These are phyloP conservation scores for Nomada lathburiana DNA, from an alignment of 2,888 invertebrate species.

Conservation along the genomic window DNA sequence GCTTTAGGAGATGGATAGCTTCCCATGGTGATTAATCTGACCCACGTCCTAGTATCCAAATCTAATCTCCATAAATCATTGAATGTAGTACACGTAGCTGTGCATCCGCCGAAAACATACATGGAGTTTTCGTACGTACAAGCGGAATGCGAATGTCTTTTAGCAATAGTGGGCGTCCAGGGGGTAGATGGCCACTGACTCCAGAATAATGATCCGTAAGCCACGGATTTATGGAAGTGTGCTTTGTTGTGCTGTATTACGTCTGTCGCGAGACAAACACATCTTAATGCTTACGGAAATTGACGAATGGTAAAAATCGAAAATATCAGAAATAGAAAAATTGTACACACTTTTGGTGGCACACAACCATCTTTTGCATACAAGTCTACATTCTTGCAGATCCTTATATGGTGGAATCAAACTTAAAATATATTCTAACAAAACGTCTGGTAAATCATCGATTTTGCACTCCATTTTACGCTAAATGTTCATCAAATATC, in stretches of 20 bases:
- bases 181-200: conserved; percentile 87
- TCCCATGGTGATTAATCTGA: conserved; percentile 92
- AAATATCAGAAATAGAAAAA: conserved; percentile 5
- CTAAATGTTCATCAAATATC: conserved; percentile 14
- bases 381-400: conserved; percentile 93
- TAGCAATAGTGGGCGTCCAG: conserved; percentile 92
- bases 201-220: conserved; percentile 92
- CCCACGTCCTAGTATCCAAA: conserved; percentile 93
- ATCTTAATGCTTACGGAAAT: neutral
- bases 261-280: conserved; percentile 86
- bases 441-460: conserved; percentile 95
- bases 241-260: conserved; percentile 90
- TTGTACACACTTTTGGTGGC: conserved; percentile 91
- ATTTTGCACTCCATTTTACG: conserved; percentile 80
- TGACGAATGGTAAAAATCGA: neutral
- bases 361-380: conserved; percentile 94
- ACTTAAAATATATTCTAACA: conserved; percentile 95
- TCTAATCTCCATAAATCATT: conserved; percentile 98
- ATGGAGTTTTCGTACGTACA: conserved; percentile 93
- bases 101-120: conserved; percentile 98
- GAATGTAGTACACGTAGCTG: conserved; percentile 96
- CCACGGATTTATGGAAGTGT: conserved; percentile 91
- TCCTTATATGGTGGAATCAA: conserved; percentile 96
- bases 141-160: conserved; percentile 96
- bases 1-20: conserved; percentile 98